A percentile compares a stretch with the other conserved stretches of the same genome.
Evolutionary conservation across 2,113 vertebrate species (phyloP).

Genomic region (Nestor notabilis): DNA sequence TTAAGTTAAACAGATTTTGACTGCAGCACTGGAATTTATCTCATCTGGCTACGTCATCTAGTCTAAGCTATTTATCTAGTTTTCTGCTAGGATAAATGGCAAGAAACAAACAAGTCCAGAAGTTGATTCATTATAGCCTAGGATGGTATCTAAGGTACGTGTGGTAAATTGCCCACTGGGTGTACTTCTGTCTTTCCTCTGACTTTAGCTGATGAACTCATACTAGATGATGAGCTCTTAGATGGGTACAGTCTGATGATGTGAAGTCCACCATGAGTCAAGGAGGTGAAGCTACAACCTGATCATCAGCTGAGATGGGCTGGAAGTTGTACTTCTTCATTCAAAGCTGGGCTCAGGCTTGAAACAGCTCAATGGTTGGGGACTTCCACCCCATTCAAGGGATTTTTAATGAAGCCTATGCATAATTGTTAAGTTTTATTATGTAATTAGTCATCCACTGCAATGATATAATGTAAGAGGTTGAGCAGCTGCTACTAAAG

Average conservation of each 20-base stretch:
- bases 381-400: not conserved
- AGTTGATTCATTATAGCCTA: not conserved
- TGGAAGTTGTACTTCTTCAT: not conserved
- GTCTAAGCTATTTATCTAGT: not conserved
- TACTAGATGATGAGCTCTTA: not conserved
- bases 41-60: not conserved
- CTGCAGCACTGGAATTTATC: not conserved
- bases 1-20: not conserved
- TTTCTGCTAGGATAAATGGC: not conserved
- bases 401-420: not conserved
- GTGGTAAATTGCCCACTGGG: not conserved
- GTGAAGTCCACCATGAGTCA: conserved; percentile 12
- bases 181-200: not conserved
- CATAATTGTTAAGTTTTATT: not conserved
- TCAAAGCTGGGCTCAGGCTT: not conserved
- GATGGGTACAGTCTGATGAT: not conserved
- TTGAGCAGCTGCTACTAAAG: conserved; percentile 25
- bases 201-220: conserved; percentile 10
- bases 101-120: not conserved
- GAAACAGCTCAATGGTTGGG: not conserved
- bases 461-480: not conserved
- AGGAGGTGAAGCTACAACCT: not conserved
- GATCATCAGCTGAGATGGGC: not conserved
- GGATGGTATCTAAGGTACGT: not conserved
- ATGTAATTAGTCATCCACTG: not conserved